Conservation (phyloP, 2,888 invertebrate genomes). For the Megamerina dolium region DNA sequence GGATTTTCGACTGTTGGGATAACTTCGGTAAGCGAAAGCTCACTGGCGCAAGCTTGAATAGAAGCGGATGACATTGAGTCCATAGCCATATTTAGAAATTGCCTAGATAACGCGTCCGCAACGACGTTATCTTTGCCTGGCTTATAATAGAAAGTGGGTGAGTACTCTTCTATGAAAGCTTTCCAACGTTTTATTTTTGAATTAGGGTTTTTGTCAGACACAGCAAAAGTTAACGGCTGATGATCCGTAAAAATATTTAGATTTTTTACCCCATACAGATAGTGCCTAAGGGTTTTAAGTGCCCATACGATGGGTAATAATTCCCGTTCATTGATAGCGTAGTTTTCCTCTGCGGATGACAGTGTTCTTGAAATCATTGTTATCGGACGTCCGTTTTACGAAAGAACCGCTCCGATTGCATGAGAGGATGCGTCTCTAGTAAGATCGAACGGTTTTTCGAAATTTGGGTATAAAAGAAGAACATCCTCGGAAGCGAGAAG, state of each 20-base stretch:
- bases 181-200: slow-evolving; percentile 16
- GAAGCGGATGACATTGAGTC: too few relatives aligned
- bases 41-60: too few relatives aligned
- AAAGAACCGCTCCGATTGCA: slow-evolving; percentile 13
- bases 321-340: slow-evolving; percentile 24
- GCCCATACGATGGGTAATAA: slow-evolving; percentile 40
- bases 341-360: slow-evolving; percentile 3
- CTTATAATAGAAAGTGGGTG: slow-evolving; percentile 13
- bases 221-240: slow-evolving; percentile 20
- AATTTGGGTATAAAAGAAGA: slow-evolving; percentile 11
- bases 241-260: slow-evolving; percentile 16
- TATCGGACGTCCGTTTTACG: slow-evolving; percentile 3
- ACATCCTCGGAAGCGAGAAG: slow-evolving; percentile 12
- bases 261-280: slow-evolving; percentile 5
- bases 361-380: slow-evolving; percentile 3
- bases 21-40: too few relatives aligned
- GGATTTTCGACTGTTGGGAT: too few relatives aligned
- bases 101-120: slow-evolving; percentile 16
- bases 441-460: slow-evolving; percentile 8
- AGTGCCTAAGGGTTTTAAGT: slow-evolving; percentile 4
- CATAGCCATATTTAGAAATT: too few relatives aligned
- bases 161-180: slow-evolving; percentile 15
- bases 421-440: slow-evolving; percentile 11
- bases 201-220: slow-evolving; percentile 19
- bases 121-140: slow-evolving; percentile 15